A percentile compares a stretch with the other conserved stretches of the same genome.
Evolutionary conservation across 2,113 vertebrate genomes (phyloP).

Genomic region (Pterophyllum scalare): DNA sequence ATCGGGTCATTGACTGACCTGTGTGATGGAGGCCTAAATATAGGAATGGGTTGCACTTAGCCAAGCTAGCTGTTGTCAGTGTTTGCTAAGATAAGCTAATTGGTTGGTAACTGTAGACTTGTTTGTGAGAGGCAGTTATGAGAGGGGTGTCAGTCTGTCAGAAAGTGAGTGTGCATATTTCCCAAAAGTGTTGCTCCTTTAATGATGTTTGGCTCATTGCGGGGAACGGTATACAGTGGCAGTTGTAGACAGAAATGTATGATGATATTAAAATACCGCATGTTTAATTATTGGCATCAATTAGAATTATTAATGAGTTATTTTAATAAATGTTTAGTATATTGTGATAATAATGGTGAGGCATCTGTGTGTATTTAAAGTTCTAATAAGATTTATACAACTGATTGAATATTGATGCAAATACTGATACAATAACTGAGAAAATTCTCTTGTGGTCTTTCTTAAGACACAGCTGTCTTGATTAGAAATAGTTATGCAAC

Average conservation of each 20-base stretch:
- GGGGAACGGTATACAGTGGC: not conserved
- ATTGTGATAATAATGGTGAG: not conserved
- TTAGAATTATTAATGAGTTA: not conserved
- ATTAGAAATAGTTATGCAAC: constrained; percentile 17
- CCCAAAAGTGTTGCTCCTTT: not conserved
- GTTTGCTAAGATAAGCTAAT: not conserved
- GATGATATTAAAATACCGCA: not conserved
- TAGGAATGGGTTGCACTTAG: not conserved
- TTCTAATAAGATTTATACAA: not conserved
- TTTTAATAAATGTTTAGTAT: constrained; percentile 1
- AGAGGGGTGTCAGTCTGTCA: not conserved
- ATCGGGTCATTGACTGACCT: not conserved
- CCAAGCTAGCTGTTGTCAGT: not conserved
- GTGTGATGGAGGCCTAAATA: not conserved
- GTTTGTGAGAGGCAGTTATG: not conserved
- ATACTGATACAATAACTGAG: not conserved
- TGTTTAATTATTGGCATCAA: not conserved
- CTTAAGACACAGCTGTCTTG: not conserved
- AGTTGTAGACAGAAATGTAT: not conserved
- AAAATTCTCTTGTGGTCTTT: not conserved
- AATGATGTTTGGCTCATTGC: not conserved
- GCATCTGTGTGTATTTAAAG: not conserved
- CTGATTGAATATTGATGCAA: not conserved
- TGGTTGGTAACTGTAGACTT: not conserved
- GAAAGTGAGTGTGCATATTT: too few species aligned